Base-by-base conservation (phyloP, 2,113 vertebrate genomes). In the Lycaon pictus region DNA sequence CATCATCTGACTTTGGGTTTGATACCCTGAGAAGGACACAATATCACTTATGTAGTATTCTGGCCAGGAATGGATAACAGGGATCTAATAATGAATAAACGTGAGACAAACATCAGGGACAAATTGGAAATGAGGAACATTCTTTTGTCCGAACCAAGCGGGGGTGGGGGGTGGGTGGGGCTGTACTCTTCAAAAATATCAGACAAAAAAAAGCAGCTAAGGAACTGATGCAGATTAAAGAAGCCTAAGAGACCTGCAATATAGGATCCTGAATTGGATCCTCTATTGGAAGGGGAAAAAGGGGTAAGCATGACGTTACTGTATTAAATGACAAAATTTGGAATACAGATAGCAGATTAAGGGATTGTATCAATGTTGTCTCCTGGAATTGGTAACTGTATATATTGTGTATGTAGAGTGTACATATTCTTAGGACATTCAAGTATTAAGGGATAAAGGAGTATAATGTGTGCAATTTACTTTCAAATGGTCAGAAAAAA, bases 31-130 rank as follows among this genome's bases (percentile, higher is more conserved):
- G 72, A 79, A 93, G 72, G 29, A 53, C 9, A 81, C 43, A 85
- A 13, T 86, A 80, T 87, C 35, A 81, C 20, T 43, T 77, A 53
- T 56, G 35, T 23, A 88, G 35, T 56, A 83, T 83, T 53, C 19
- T 77, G 51, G 19, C 51, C 25, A 84, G 60, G 13, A 77, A 74
- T n/a, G 48, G 60, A 51, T 93, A 77, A 96, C 53, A 2, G 51
- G 53, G 67, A 53, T 77, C 37, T 80, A 80, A 60, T 85, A 11
- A 60, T 60, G 53, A 67, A 25, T 62, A 62, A 92, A 86, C 20
- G 77, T 79, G 23, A 69, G 77, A 84, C 19, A 84, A 84, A 89
- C 13, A 96, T 63, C 81, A 95, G 82, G 8, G 29, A 84, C 11
- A 60, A 71, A 43, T 5, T 2, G 32, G 58, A 88, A 92, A 74